Percentiles rank a stretch among this genome's conserved stretches.
These are phyloP conservation scores for Cyprinodon brontotheroides DNA, from an alignment of 2,113 vertebrate species.

Conservation along the genomic window DNA sequence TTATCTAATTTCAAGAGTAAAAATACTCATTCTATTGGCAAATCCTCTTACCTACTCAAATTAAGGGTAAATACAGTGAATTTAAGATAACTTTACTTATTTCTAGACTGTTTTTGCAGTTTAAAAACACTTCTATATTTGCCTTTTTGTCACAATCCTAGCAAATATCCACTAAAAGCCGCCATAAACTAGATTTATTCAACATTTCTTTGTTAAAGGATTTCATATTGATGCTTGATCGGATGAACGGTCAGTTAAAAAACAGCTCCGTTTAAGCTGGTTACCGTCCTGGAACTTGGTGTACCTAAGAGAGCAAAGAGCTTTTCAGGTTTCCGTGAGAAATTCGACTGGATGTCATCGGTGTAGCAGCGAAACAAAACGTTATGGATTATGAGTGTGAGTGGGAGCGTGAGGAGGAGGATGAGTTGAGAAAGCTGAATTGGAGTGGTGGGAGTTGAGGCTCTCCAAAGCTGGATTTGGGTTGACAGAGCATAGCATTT, in stretches of 20 bases:
- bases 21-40: no score
- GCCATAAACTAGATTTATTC: not conserved
- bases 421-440: conserved; percentile 68
- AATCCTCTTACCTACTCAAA: no score
- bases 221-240: not conserved
- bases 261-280: not conserved
- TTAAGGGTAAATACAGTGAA: no score
- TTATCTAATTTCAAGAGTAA: no score
- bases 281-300: conserved; percentile 25
- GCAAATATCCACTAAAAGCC: not conserved
- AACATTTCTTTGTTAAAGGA: not conserved
- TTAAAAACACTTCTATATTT: no score
- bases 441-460: conserved; percentile 67
- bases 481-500: conserved; percentile 63
- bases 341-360: conserved; percentile 55
- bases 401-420: conserved; percentile 72
- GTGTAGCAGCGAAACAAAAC: conserved; percentile 51
- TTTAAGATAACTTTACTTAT: no score
- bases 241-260: not conserved
- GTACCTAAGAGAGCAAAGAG: conserved; percentile 22
- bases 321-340: conserved; percentile 54
- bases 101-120: no score
- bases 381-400: conserved; percentile 60
- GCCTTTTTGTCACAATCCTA: no score
- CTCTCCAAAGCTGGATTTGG: conserved; percentile 70